Base-by-base conservation (phyloP, 2,888 invertebrate species). In the Rugalucina vietnamica region DNA sequence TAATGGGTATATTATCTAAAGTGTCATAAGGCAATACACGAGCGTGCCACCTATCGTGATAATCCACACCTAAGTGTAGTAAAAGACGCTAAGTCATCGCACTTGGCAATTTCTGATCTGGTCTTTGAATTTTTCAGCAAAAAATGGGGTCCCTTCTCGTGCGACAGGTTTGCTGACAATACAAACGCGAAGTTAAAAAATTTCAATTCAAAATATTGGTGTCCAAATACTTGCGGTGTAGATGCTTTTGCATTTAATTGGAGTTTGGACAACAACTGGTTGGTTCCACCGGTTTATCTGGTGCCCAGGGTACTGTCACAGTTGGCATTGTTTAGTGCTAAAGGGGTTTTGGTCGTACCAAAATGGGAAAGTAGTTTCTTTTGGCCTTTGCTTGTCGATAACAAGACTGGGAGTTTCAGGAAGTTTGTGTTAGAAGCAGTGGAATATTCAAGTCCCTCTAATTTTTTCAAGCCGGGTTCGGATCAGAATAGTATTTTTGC, bases 91-190 rank as follows among this genome's bases (percentile, higher is more conserved):
- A n/a, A n/a, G n/a, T n/a, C n/a, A n/a, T n/a, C n/a, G n/a, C n/a
- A 76, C 37, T 69, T 65, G 76, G 39, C 29, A 21, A 69, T 76
- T 14, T 57, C 57, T 4, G 54, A 32, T 57, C 29, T 29, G 10
- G 21, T 32, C 24, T 76, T 39, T 29, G 21, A 29, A 1, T 65
- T 76, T 60, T 76, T 76, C 43, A 65, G 29, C 39, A 12, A 14
- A 39, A 76, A 76, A 29, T 76, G 76, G 65, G 60, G 76, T 37
- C 69, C 76, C 1, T 76, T 36, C 43, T 14, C 57, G 21, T 18
- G 65, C 2, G 76, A 76, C 37, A 76, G 76, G n/a, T 76, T 76
- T 60, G 60, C 75, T 8, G 37, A 75, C 27, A 21, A 36, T 54
- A 75, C 32, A n/a, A 75, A 36, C 8, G 18, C 34, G 5, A 74